phyloP scores from a whole-genome alignment of 2,113 vertebrate species.

The Dromas ardeola region DNA sequence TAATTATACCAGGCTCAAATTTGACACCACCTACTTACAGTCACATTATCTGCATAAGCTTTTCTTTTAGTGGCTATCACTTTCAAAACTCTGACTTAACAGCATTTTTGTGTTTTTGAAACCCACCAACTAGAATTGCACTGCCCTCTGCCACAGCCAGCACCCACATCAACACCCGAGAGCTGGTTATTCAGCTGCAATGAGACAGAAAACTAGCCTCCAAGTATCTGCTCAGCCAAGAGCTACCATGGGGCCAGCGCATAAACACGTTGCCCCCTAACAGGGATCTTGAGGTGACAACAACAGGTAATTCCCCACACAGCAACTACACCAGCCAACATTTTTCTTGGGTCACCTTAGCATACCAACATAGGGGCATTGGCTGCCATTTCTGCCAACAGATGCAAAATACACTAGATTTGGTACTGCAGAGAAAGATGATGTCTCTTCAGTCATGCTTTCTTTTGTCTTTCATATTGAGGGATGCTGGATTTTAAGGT shows the following conservation, averaged over 20 bases:
- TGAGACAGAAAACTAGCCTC: neutral
- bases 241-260: neutral
- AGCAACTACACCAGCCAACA: neutral
- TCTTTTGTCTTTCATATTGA: neutral
- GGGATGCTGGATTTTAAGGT: neutral
- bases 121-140: neutral
- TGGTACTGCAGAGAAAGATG: neutral
- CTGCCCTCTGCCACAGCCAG: neutral
- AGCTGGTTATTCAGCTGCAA: neutral
- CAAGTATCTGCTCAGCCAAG: neutral
- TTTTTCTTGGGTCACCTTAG: neutral
- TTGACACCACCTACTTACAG: neutral
- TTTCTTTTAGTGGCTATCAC: neutral
- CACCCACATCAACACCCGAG: neutral
- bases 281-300: neutral
- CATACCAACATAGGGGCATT: neutral
- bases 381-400: neutral
- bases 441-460: neutral
- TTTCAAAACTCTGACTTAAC: neutral
- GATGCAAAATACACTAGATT: neutral
- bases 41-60: neutral
- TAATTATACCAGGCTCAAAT: neutral
- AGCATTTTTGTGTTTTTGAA: neutral
- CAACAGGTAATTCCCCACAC: neutral
- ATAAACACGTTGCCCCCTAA: neutral